Evolutionary conservation across 2,797 vertebrate genomes (phyloP).

Genomic region (Anguilla obscura): DNA sequence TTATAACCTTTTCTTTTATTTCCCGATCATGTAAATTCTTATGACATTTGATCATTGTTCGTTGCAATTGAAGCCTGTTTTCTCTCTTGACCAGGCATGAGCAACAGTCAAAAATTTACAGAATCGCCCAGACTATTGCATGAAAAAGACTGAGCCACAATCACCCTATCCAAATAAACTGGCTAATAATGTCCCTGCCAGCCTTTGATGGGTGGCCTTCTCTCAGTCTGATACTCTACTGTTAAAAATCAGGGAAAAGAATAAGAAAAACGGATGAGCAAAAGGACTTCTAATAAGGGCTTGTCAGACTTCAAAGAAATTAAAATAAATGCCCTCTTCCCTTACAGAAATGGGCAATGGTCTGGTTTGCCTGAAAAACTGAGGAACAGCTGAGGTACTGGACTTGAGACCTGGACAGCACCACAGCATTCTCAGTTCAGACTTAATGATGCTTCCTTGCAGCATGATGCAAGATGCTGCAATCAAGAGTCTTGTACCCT

Average conservation of each 20-base stretch:
- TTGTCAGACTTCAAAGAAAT: not conserved
- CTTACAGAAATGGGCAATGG: not conserved
- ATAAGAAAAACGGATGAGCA: not conserved
- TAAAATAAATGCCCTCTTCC: not conserved
- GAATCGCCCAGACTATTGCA: not conserved
- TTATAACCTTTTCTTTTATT: not conserved
- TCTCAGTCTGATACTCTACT: not conserved
- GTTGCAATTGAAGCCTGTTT: not conserved
- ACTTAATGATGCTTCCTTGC: not conserved
- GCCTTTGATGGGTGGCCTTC: not conserved
- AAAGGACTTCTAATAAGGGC: not conserved
- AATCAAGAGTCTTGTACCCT: not conserved
- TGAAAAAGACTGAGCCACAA: not conserved
- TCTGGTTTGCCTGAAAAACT: not conserved
- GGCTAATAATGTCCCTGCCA: not conserved
- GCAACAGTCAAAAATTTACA: not conserved
- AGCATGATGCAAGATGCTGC: conserved; percentile 7
- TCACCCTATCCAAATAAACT: not conserved
- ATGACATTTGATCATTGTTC: not conserved
- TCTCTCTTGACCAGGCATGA: not conserved
- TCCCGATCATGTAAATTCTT: not conserved
- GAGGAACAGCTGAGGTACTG: not conserved
- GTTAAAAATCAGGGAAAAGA: not conserved
- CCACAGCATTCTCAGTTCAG: not conserved
- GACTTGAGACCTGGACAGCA: not conserved